A percentile compares a stretch with the other conserved stretches of the same genome.
phyloP scores from a whole-genome alignment of 2,113 vertebrate genomes.

The Eonycteris spelaea region DNA sequence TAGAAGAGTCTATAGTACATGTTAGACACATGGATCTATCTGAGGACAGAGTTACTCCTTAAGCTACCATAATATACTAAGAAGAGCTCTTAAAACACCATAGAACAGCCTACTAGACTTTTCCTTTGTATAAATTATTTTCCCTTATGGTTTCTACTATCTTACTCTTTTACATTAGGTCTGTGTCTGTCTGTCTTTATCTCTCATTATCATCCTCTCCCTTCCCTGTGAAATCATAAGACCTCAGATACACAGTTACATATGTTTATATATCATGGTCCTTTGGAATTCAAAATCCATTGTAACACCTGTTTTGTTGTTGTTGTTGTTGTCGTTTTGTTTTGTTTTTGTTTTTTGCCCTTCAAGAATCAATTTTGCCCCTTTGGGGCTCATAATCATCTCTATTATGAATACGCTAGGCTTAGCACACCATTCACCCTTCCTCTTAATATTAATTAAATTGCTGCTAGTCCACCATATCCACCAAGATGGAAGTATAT shows the following conservation, averaged over 20 bases:
- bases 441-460: background rate
- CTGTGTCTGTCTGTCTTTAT: background rate
- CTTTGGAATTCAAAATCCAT: background rate
- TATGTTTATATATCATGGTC: background rate
- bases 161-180: background rate
- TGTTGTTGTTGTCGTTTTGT: background rate
- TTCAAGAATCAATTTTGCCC: background rate
- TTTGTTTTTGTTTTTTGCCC: no score
- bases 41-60: background rate
- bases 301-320: background rate
- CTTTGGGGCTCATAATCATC: background rate
- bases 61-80: background rate
- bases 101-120: background rate
- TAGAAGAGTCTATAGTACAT: background rate
- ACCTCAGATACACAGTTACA: background rate
- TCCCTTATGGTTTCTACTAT: background rate
- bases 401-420: background rate
- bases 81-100: background rate
- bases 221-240: background rate
- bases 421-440: background rate
- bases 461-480: background rate
- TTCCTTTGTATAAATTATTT: background rate
- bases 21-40: background rate
- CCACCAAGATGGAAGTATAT: background rate
- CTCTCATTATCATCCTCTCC: background rate